A percentile compares a stretch with the other conserved stretches of the same genome.
Conservation (phyloP, 23 tunicate species). For the Halocynthia aurantium region DNA sequence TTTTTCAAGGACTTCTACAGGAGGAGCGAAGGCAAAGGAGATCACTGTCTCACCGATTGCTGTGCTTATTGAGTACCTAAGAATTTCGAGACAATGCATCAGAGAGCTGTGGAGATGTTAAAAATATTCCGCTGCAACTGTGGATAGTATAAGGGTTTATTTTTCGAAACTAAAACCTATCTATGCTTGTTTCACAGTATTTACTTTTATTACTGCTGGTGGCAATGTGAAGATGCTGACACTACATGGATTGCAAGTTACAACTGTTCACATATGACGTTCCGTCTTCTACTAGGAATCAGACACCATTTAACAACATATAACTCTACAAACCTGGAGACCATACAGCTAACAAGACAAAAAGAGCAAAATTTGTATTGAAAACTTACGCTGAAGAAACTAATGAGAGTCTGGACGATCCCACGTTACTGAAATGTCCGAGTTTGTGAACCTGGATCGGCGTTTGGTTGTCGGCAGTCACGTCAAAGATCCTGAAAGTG, state of each 20-base stretch:
- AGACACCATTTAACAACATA: too few species aligned
- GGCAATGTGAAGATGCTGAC: too few species aligned
- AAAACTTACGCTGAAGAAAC: slow-evolving; percentile 17
- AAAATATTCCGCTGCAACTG: neutral
- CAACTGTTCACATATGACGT: too few species aligned
- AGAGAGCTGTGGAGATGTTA: neutral
- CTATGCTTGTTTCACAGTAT: neutral
- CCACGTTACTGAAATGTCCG: neutral
- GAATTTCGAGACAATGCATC: neutral
- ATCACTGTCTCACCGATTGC: slow-evolving; percentile 76
- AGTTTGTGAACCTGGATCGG: slow-evolving; percentile 63
- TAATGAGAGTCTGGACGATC: slow-evolving; percentile 8
- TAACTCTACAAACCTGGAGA: too few species aligned
- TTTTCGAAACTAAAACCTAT: neutral
- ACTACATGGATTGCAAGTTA: too few species aligned
- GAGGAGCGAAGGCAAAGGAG: slow-evolving; percentile 66
- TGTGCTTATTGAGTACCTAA: slow-evolving; percentile 61
- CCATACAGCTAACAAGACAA: too few species aligned
- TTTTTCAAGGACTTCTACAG: slow-evolving; percentile 26
- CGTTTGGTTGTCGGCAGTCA: slow-evolving; percentile 44
- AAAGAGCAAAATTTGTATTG: too few species aligned
- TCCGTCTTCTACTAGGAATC: too few species aligned
- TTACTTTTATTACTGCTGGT: too few species aligned
- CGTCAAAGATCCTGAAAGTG: slow-evolving; percentile 44
- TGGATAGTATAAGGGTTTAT: neutral